Conservation (phyloP, 2,888 invertebrate genomes). For the Muscina levida region DNA sequence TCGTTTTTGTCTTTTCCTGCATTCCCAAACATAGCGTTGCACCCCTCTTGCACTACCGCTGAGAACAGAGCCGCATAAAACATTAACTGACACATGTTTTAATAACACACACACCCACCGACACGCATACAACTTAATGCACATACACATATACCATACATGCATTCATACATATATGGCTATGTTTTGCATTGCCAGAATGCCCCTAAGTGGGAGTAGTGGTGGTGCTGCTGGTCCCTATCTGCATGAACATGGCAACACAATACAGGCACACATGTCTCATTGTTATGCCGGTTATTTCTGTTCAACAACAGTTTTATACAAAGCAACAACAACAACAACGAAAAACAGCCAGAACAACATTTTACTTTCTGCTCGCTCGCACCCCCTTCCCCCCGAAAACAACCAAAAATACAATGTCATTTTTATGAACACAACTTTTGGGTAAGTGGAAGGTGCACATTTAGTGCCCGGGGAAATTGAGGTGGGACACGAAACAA, state of each 20-base stretch:
- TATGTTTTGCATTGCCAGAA: neutral
- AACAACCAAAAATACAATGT: slow-evolving; percentile 48
- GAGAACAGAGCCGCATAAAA: slow-evolving; percentile 22
- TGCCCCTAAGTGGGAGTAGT: neutral
- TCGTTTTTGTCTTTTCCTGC: neutral
- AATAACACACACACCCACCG: slow-evolving; percentile 41
- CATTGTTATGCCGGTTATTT: slow-evolving; percentile 26
- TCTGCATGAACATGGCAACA: neutral
- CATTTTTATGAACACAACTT: slow-evolving; percentile 21
- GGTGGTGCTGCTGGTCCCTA: neutral
- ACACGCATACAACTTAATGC: neutral
- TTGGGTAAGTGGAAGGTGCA: too few relatives aligned
- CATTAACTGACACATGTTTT: slow-evolving; percentile 64
- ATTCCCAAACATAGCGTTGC: neutral
- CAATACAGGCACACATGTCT: slow-evolving; percentile 8
- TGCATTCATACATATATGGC: neutral
- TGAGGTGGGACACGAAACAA: neutral
- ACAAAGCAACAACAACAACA: slow-evolving; percentile 16
- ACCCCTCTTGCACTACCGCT: too few relatives aligned
- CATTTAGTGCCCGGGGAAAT: too few relatives aligned
- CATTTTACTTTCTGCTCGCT: too few relatives aligned
- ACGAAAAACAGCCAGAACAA: neutral
- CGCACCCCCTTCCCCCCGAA: slow-evolving; percentile 45
- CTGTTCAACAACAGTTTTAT: neutral
- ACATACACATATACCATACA: neutral